A percentile compares a stretch with the other conserved stretches of the same genome.
phyloP scores from a whole-genome alignment of 2,113 vertebrate species.

The Lontra canadensis region DNA sequence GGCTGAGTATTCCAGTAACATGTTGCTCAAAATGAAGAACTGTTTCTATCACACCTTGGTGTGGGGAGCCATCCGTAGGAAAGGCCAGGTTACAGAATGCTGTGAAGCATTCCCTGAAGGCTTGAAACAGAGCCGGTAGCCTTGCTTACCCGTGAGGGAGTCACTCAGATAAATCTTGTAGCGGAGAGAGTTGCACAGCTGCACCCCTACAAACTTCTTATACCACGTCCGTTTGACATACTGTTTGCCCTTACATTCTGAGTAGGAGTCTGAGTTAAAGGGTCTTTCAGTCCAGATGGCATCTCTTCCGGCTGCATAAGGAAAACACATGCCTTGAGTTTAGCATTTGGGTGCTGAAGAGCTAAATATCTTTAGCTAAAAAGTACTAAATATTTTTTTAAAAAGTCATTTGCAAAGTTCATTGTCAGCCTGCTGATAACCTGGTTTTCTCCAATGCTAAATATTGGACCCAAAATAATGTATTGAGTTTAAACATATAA shows the following conservation, averaged over 20 bases:
- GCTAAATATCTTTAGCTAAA: neutral
- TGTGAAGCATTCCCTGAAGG: neutral
- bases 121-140: neutral
- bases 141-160: slow-evolving; percentile 92
- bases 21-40: neutral
- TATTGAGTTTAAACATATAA: neutral
- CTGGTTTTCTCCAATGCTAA: neutral
- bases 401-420: neutral
- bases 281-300: slow-evolving; percentile 98
- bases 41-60: neutral
- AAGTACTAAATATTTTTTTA: neutral
- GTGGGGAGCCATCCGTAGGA: neutral
- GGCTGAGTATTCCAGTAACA: neutral
- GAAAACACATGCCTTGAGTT: slow-evolving; percentile 47
- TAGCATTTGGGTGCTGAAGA: neutral
- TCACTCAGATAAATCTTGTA: slow-evolving; percentile 99
- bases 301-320: slow-evolving; percentile 91
- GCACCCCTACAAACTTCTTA: slow-evolving; percentile 98
- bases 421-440: neutral
- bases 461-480: neutral
- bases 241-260: slow-evolving; percentile 95
- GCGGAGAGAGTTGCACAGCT: slow-evolving; percentile 98
- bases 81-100: neutral
- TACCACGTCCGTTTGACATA: slow-evolving; percentile 99
- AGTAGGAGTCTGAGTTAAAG: slow-evolving; percentile 92